These are phyloP conservation scores for Lordiphosa andalusiaca DNA, from an alignment of 2,888 invertebrate genomes.

Conservation along the genomic window DNA sequence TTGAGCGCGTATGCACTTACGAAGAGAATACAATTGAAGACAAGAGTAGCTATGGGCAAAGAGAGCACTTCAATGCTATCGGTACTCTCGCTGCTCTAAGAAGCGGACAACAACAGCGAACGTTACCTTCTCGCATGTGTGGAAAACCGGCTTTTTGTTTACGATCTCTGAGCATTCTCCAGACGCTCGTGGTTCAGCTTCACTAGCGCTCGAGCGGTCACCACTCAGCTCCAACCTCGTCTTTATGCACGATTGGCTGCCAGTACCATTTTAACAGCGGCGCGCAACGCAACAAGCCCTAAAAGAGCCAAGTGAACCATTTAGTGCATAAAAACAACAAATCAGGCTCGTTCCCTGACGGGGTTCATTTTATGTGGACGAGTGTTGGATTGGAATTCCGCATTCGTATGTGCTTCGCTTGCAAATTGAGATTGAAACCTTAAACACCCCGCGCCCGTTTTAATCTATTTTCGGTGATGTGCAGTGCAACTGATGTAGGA, in stretches of 20 bases:
- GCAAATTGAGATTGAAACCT: constrained; percentile 11
- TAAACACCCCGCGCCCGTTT: background rate
- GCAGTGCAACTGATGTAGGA: constrained; percentile 2
- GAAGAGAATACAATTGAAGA: too few relatives aligned
- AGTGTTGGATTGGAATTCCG: constrained; percentile 30
- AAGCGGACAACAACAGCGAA: constrained; percentile 20
- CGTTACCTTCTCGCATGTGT: background rate
- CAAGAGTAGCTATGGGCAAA: too few relatives aligned
- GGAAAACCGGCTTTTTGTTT: constrained; percentile 55
- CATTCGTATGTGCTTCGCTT: constrained; percentile 6
- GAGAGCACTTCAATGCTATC: too few relatives aligned
- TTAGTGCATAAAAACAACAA: constrained; percentile 20
- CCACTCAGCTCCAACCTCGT: constrained; percentile 47
- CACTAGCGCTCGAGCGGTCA: constrained; percentile 32
- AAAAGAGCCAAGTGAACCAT: constrained; percentile 35
- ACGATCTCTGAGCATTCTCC: constrained; percentile 30
- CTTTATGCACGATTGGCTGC: constrained; percentile 77
- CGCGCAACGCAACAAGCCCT: constrained; percentile 69
- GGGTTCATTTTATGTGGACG: constrained; percentile 33
- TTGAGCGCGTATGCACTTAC: too few relatives aligned
- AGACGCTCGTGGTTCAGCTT: constrained; percentile 35
- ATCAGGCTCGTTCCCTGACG: constrained; percentile 34
- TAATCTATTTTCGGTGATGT: constrained; percentile 2
- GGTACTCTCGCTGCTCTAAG: background rate
- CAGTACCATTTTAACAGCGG: constrained; percentile 76